Base-by-base conservation (phyloP, 2,113 vertebrate genomes). In the Calidris pugnax region DNA sequence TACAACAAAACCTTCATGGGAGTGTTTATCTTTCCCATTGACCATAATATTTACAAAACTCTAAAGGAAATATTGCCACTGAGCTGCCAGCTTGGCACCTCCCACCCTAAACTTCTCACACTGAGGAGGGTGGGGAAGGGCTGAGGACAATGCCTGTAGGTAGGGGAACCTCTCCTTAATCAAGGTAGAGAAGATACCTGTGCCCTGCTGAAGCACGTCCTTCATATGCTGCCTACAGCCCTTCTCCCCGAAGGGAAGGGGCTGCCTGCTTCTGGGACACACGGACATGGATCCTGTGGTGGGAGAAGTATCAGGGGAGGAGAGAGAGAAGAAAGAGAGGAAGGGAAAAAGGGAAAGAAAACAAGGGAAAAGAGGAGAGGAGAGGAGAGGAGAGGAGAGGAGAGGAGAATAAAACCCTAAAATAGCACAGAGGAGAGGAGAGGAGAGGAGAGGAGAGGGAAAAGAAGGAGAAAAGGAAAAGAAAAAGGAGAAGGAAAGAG, bases 141-240 rank as follows among this genome's bases (percentile, higher is more conserved):
- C 37, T 72, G 47, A 6, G 53, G 47, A 30, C 0, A 8, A 33
- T 39, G 66, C 23, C 18, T 0, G 2, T 3, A 3, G 28, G 35
- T 13, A 30, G 48, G 68, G 82, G 33, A 53, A 45, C 19, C 30
- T 71, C 56, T 82, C 23, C 59, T 71, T 60, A 50, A 53, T n/a
- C 41, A 51, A 57, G 50, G 27, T 14, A 23, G 66, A n/a, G 19
- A 28, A 43, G 16, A 30, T 13, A 57, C 15, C 32, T 62, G 26
- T 48, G 66, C 48, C 63, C 57, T 2, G 12, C 27, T 24, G n/a
- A 62, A 10, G 47, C 55, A 56, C 11, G 4, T 37, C 57, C 56
- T 43, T 47, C n/a, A 9, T 19, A 14, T 27, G 12, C 32, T 47
- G 37, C 75, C 53, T 7, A 10, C 30, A 59, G 56, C 1, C 4